These are phyloP conservation scores for Parnassius orleans DNA, from an alignment of 2,888 invertebrate genomes.

Conservation along the genomic window DNA sequence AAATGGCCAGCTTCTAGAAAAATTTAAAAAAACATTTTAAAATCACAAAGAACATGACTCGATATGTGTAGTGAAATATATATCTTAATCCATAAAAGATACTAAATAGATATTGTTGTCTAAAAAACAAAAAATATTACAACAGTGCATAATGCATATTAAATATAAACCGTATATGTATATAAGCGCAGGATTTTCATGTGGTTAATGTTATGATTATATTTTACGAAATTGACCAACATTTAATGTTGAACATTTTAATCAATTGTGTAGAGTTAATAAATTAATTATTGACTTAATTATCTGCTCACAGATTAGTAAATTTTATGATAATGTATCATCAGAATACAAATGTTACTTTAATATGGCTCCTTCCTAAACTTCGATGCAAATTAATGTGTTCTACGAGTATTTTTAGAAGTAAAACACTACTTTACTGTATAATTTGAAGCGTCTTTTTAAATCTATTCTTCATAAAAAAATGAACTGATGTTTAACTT, in stretches of 20 bases:
- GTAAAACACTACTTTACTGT: neutral
- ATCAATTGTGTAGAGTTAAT: slow-evolving; percentile 11
- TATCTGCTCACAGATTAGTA: neutral
- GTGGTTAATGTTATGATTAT: slow-evolving; percentile 1
- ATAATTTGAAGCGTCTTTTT: neutral
- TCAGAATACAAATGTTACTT: slow-evolving; percentile 3
- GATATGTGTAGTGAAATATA: slow-evolving; percentile 1
- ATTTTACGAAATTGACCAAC: neutral
- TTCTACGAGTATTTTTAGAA: neutral
- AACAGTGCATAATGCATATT: slow-evolving; percentile 1
- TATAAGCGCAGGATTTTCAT: neutral
- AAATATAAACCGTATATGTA: neutral
- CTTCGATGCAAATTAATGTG: neutral
- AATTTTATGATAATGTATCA: neutral
- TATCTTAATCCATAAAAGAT: slow-evolving; percentile 7
- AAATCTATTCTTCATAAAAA: slow-evolving; percentile 6
- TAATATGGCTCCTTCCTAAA: neutral
- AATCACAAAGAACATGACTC: slow-evolving; percentile 1
- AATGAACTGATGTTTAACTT: slow-evolving; percentile 24
- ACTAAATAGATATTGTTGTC: slow-evolving; percentile 3
- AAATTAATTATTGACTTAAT: neutral
- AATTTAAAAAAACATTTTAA: neutral
- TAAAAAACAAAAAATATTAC: slow-evolving; percentile 7
- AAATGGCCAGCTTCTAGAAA: slow-evolving; percentile 10
- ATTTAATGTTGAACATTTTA: slow-evolving; percentile 6